Percentiles rank a stretch among this genome's conserved stretches.
phyloP scores from a whole-genome alignment of 2,888 invertebrate species.

The Caenorhabditis uteleia region DNA sequence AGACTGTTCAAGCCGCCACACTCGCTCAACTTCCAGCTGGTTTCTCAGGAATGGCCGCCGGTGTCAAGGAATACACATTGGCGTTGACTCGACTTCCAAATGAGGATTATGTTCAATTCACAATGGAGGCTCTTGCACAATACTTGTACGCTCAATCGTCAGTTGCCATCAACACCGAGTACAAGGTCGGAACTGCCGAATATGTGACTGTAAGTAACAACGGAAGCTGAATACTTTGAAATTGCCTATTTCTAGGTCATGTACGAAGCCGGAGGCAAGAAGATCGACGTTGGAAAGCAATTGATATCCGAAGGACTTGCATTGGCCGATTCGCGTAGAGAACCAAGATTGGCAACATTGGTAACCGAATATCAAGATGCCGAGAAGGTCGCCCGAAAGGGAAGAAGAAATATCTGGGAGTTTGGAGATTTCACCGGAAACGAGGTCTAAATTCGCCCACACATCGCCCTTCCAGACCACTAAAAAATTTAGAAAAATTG shows the following conservation, averaged over 20 bases:
- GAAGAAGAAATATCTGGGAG: slow-evolving; percentile 89
- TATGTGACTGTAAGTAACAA: slow-evolving; percentile 44
- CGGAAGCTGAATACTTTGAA: neutral
- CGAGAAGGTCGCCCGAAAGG: slow-evolving; percentile 71
- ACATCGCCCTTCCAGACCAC: neutral
- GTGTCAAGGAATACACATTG: slow-evolving; percentile 83
- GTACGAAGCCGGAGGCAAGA: slow-evolving; percentile 62
- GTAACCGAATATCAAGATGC: slow-evolving; percentile 74
- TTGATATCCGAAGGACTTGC: slow-evolving; percentile 86
- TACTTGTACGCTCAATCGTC: slow-evolving; percentile 37
- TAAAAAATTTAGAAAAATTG: too few species aligned
- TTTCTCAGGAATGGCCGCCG: slow-evolving; percentile 77
- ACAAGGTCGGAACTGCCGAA: slow-evolving; percentile 52
- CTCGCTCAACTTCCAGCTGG: slow-evolving; percentile 84
- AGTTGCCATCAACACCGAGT: slow-evolving; percentile 63
- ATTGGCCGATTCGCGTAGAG: slow-evolving; percentile 81
- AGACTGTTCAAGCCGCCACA: slow-evolving; percentile 78
- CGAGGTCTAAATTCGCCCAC: slow-evolving; percentile 73
- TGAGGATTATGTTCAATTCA: slow-evolving; percentile 73
- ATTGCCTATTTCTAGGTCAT: slow-evolving; percentile 34
- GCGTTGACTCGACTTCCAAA: slow-evolving; percentile 84
- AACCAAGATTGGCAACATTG: slow-evolving; percentile 82
- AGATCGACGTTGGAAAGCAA: slow-evolving; percentile 80
- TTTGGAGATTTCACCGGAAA: slow-evolving; percentile 98
- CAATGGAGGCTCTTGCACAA: slow-evolving; percentile 21